Evolutionary conservation across 2,113 vertebrate species (phyloP), one percentile per base, ranked within the genome.

Genomic region (Salminus brasiliensis): DNA sequence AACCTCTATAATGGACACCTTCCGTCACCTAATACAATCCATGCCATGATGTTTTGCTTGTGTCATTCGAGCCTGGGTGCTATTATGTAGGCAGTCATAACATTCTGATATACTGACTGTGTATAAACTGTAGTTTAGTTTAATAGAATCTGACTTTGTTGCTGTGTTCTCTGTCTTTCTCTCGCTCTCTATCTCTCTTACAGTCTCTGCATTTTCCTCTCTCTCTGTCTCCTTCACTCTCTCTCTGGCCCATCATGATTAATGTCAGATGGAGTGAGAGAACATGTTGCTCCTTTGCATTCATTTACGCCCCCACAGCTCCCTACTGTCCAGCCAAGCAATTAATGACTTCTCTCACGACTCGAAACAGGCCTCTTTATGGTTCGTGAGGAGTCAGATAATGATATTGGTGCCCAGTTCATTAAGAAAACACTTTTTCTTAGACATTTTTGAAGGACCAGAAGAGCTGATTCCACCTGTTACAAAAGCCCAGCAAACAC

Each of bases 251-350:
- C 36, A 34, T 36, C 74, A 67, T 34, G 1, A 70, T 57, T 76
- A 81, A 36, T 41, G 41, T 78, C 29, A 55, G 71, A 79, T 52
- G 71, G 1, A 15, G 32, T 47, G 43, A 72, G 45, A 59, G 62
- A 78, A 78, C 78, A 81, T 74, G 16, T 32, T 85, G 32, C 59
- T 36, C 13, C 13, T 25, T 82, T 82, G 69, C 67, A 81, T 78
- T 74, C 63, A 55, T 71, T 49, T 59, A 39, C 82, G 15, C 88
- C 85, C 86, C 88, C 84, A 45, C 86, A 79, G 52, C 60, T 74
- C 74, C 66, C 30, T 6, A 52, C 69, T 82, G 79, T 66, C 1
- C 6, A 29, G 57, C 39, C 67, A 39, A 69, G 53, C 52, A 83
- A 82, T 77, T 80, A 43, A 62, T 80, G 68, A 73, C 71, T 74